A percentile compares a stretch with the other conserved stretches of the same genome.
phyloP scores from a whole-genome alignment of 2,113 vertebrate genomes.

The Polypterus senegalus region DNA sequence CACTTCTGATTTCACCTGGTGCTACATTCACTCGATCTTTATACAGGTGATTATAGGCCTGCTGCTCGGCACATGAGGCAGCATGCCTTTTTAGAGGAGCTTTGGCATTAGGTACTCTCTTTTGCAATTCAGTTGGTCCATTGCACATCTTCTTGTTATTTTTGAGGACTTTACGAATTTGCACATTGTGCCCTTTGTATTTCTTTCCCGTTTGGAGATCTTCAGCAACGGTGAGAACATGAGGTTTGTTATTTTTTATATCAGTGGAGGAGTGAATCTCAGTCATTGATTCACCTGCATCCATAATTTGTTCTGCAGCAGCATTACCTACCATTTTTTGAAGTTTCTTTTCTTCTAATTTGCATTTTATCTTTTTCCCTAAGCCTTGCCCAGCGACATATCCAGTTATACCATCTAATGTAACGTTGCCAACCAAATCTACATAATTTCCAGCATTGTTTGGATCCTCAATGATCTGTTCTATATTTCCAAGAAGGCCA shows the following conservation, averaged over 20 bases:
- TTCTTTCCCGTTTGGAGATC: not conserved
- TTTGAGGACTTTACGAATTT: not conserved
- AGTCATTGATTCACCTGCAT: not conserved
- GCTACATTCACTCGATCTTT: not conserved
- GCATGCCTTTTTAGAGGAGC: not conserved
- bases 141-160: not conserved
- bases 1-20: not conserved
- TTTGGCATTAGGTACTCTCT: not conserved
- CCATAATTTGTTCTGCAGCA: not conserved
- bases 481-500: not conserved
- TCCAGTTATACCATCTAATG: not conserved
- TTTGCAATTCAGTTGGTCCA: not conserved
- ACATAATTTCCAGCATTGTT: not conserved
- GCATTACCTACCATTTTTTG: not conserved
- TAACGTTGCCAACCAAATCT: not conserved
- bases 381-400: not conserved
- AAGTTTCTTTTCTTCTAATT: not conserved
- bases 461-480: not conserved
- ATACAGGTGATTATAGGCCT: not conserved
- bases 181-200: not conserved
- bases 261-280: not conserved
- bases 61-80: not conserved
- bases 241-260: not conserved
- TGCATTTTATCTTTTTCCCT: constrained; percentile 1
- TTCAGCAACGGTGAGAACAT: not conserved